Conservation (phyloP, 2,797 vertebrate genomes). For the Platyrinchus mystaceus region DNA sequence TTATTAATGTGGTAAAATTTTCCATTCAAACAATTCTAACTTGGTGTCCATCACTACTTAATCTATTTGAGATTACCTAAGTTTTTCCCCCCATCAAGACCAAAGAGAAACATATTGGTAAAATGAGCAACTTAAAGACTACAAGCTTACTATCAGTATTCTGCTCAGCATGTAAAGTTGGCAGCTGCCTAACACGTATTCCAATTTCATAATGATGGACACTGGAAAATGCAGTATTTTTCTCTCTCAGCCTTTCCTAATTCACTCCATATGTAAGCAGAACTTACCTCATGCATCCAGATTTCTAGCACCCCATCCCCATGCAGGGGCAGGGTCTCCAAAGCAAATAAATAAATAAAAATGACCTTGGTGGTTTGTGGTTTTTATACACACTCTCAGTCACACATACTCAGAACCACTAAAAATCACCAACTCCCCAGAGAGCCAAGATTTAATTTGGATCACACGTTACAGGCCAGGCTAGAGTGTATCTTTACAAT, state of each 20-base stretch:
- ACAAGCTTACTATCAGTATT: constrained; percentile 28
- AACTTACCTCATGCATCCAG: constrained; percentile 41
- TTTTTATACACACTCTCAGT: constrained; percentile 3
- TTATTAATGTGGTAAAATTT: constrained; percentile 42
- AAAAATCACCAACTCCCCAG: constrained; percentile 19
- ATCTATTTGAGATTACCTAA: constrained; percentile 35
- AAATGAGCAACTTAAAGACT: constrained; percentile 29
- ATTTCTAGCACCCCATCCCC: neutral
- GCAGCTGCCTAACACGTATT: constrained; percentile 22
- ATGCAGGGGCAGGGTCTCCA: neutral
- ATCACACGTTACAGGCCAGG: constrained; percentile 20
- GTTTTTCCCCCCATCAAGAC: neutral
- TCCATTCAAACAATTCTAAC: constrained; percentile 28
- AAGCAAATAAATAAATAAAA: constrained; percentile 2
- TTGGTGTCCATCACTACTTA: neutral
- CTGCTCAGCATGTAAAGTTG: constrained; percentile 36
- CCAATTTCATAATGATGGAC: constrained; percentile 19
- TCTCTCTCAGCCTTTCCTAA: constrained; percentile 38
- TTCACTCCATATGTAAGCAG: constrained; percentile 49
- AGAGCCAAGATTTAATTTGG: constrained; percentile 39
- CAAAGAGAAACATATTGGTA: constrained; percentile 22
- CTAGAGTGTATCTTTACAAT: constrained; percentile 40
- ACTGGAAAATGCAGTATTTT: constrained; percentile 43
- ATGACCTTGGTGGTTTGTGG: constrained; percentile 21
- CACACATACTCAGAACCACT: constrained; percentile 41